phyloP scores from a whole-genome alignment of 1,140 invertebrate species.

The Andricus grossulariae region DNA sequence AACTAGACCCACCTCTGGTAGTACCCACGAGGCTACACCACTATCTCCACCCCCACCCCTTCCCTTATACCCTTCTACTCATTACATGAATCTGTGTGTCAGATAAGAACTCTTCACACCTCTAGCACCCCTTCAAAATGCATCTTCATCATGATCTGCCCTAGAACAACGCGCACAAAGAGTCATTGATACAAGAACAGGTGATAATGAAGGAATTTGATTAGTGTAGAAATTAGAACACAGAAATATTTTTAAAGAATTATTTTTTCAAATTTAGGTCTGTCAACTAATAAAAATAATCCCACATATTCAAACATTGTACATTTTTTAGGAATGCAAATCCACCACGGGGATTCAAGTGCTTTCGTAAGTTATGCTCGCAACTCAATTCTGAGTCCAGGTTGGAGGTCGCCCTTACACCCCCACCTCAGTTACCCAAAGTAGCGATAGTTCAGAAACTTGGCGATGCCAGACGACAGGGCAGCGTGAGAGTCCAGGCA shows the following conservation, averaged over 20 bases:
- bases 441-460: constrained; percentile 74
- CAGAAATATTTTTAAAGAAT: too few relatives aligned
- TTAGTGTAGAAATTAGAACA: too few relatives aligned
- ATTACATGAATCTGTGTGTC: constrained; percentile 2
- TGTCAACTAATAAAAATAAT: too few relatives aligned
- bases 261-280: too few relatives aligned
- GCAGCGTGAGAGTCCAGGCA: constrained; percentile 71
- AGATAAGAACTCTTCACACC: constrained; percentile 36
- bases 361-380: background rate
- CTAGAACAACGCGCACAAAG: too few relatives aligned
- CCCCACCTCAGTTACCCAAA: constrained; percentile 51
- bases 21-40: constrained; percentile 74
- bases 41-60: constrained; percentile 56
- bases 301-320: too few relatives aligned
- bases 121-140: constrained; percentile 38
- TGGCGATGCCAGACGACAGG: constrained; percentile 65
- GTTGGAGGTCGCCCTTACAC: background rate
- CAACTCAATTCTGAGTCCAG: background rate
- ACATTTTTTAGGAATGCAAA: too few relatives aligned
- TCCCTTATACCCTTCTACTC: constrained; percentile 33
- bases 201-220: too few relatives aligned
- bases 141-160: background rate
- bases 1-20: constrained; percentile 74
- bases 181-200: too few relatives aligned
- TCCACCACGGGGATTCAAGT: too few relatives aligned